Evolutionary conservation across 2,113 vertebrate species (phyloP).

Genomic region (Mormoops blainvillei): DNA sequence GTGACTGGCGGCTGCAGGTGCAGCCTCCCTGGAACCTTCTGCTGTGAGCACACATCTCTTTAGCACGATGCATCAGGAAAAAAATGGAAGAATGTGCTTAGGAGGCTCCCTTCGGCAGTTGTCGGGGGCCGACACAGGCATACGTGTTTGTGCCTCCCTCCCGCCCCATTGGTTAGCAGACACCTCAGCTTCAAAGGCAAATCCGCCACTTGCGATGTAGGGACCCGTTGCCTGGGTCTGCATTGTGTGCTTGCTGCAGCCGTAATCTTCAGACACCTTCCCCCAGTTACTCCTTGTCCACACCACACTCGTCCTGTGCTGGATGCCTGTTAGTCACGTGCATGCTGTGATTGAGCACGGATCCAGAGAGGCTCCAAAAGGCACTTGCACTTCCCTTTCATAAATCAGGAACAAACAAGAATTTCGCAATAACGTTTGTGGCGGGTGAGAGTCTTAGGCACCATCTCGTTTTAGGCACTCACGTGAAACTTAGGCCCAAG

Average conservation of each 20-base stretch:
- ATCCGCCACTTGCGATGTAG: neutral
- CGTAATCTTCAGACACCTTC: fast-evolving
- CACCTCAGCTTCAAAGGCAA: neutral
- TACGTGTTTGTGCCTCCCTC: neutral
- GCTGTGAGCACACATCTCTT: neutral
- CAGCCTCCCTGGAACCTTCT: neutral
- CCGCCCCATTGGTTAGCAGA: neutral
- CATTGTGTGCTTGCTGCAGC: fast-evolving
- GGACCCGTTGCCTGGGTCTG: neutral
- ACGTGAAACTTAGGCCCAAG: neutral
- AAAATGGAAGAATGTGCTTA: neutral
- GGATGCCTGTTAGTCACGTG: neutral
- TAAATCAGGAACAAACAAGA: neutral
- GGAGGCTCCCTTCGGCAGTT: neutral
- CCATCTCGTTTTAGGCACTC: neutral
- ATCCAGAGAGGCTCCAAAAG: neutral
- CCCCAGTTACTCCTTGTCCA: neutral
- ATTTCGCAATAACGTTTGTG: neutral
- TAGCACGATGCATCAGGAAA: neutral
- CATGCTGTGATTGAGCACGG: neutral
- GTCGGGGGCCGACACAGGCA: neutral
- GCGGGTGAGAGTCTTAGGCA: neutral
- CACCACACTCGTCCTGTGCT: fast-evolving
- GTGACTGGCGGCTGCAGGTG: neutral
- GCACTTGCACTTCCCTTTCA: neutral